Evolutionary conservation across 2,888 invertebrate genomes (phyloP).

Genomic region (Trichogramma evanescens): DNA sequence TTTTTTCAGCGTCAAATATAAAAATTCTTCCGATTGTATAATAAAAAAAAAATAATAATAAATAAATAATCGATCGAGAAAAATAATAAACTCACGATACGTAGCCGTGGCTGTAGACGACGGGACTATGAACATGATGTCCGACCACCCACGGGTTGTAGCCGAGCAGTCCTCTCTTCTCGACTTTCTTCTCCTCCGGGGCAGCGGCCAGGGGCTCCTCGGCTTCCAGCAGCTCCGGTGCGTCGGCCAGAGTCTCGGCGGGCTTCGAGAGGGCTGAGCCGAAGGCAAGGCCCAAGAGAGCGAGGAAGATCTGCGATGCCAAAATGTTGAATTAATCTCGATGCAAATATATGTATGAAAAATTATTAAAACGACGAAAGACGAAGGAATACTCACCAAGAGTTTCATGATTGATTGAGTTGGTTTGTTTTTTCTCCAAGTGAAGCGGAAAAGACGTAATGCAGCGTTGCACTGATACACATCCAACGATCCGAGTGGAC

Average conservation of each 20-base stretch:
- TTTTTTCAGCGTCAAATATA: no score
- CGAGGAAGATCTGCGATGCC: slow-evolving; percentile 12
- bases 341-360: background rate
- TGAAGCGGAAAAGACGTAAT: slow-evolving; percentile 3
- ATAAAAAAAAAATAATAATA: no score
- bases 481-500: no score
- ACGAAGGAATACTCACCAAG: no score
- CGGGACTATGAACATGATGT: slow-evolving; percentile 5
- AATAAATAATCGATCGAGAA: background rate
- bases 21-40: no score
- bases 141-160: slow-evolving; percentile 6
- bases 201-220: background rate
- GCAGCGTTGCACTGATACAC: slow-evolving; percentile 9
- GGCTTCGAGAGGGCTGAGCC: slow-evolving; percentile 5
- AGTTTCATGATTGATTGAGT: no score
- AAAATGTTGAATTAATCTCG: background rate
- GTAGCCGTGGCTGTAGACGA: background rate
- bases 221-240: background rate
- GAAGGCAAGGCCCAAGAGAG: slow-evolving; percentile 13
- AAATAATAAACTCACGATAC: slow-evolving; percentile 5
- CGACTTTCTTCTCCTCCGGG: slow-evolving; percentile 11
- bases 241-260: background rate
- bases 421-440: no score
- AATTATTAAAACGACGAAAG: background rate
- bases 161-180: slow-evolving; percentile 17